phyloP scores from a whole-genome alignment of 1,140 invertebrate genomes.

The Lepidurus couesii region DNA sequence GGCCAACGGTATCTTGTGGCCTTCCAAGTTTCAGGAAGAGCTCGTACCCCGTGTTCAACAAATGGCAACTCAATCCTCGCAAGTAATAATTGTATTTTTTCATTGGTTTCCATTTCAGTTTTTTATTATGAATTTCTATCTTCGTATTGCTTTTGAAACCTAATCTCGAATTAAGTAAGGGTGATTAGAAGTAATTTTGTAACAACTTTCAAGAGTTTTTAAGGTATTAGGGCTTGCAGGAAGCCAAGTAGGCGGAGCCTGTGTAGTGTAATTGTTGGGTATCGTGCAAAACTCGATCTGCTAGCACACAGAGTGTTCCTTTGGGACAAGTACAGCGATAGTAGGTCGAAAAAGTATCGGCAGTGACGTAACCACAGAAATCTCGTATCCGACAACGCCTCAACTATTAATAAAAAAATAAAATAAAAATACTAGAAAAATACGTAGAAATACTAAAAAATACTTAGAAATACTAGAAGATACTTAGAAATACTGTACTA shows the following conservation, averaged over 20 bases:
- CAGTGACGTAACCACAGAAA: slow-evolving; percentile 49
- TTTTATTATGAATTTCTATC: slow-evolving; percentile 5
- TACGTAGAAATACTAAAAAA: no score
- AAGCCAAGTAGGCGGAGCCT: slow-evolving; percentile 52
- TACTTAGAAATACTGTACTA: no score
- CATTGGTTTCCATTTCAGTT: background rate
- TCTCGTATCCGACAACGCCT: slow-evolving; percentile 46
- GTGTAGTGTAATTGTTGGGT: slow-evolving; percentile 54
- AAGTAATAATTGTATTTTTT: slow-evolving; percentile 46
- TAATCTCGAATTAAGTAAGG: background rate
- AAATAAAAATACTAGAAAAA: no score
- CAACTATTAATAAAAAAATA: no score
- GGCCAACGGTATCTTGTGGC: slow-evolving; percentile 64
- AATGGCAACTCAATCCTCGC: slow-evolving; percentile 58
- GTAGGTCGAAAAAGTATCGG: slow-evolving; percentile 54
- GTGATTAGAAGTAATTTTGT: background rate
- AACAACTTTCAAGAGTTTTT: background rate
- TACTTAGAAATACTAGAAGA: no score
- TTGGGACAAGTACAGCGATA: slow-evolving; percentile 57
- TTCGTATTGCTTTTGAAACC: background rate
- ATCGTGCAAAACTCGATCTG: slow-evolving; percentile 43
- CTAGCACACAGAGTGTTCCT: slow-evolving; percentile 50
- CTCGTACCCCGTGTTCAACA: slow-evolving; percentile 55
- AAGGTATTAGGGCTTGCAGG: slow-evolving; percentile 46
- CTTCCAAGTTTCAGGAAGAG: slow-evolving; percentile 60